Conservation (phyloP, 1,140 invertebrate genomes). For the Andrena cerasifolii region DNA sequence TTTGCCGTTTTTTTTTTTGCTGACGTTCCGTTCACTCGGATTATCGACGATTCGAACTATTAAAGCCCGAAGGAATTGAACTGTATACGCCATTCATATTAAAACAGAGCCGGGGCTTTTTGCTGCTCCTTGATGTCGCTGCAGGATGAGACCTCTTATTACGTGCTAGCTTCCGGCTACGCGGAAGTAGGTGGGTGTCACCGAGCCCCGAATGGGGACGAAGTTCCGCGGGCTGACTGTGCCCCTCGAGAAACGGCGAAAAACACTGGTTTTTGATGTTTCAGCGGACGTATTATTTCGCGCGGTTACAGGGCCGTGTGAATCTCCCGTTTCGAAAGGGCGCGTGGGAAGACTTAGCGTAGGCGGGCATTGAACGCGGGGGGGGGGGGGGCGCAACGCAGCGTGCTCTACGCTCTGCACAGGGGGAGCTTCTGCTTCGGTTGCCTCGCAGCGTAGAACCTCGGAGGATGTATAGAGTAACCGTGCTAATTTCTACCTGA, state of each 20-base stretch:
- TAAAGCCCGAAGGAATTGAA: constrained; percentile 59
- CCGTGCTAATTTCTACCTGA: no score
- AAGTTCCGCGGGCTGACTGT: constrained; percentile 51
- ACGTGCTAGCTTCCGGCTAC: constrained; percentile 55
- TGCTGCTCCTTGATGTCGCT: constrained; percentile 35
- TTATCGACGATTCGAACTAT: constrained; percentile 69
- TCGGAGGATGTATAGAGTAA: no score
- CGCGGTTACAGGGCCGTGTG: not conserved
- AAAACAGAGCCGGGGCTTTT: constrained; percentile 47
- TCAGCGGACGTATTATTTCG: constrained; percentile 29
- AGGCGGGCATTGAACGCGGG: no score
- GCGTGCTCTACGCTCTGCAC: no score
- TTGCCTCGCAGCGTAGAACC: no score
- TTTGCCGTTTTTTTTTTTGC: constrained; percentile 46
- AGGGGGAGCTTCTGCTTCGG: no score
- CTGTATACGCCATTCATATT: constrained; percentile 56
- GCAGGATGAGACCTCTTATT: constrained; percentile 64
- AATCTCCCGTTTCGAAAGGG: not conserved
- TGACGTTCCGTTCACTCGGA: constrained; percentile 60
- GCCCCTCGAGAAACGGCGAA: constrained; percentile 16
- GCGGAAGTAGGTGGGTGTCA: constrained; percentile 41
- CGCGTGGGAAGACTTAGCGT: no score
- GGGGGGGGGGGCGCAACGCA: no score
- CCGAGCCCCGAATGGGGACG: constrained; percentile 52
- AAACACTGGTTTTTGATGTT: constrained; percentile 46